Conservation (phyloP, 2,797 vertebrate species). For the Rhabdomys pumilio region DNA sequence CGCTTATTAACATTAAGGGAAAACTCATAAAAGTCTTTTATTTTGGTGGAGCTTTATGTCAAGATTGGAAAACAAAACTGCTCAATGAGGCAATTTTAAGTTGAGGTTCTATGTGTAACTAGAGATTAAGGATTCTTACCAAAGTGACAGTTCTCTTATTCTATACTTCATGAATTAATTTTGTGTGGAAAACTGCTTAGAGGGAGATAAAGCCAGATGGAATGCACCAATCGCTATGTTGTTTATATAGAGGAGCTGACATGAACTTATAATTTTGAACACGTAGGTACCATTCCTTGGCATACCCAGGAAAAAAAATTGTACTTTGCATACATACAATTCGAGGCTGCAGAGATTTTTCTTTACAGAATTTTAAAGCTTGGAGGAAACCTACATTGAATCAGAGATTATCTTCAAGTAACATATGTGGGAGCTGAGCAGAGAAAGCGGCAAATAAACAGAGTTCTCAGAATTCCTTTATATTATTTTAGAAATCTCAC, state of each 20-base stretch:
- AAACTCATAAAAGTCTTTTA: neutral
- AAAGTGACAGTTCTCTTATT: conserved; percentile 17
- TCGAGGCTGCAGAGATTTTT: neutral
- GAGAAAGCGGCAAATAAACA: neutral
- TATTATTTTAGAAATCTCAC: conserved; percentile 20
- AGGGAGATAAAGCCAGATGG: conserved; percentile 65
- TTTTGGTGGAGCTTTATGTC: neutral
- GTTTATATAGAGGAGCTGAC: conserved; percentile 5
- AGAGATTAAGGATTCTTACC: conserved; percentile 52
- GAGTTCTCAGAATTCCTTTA: neutral
- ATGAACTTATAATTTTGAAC: neutral
- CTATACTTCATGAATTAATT: conserved; percentile 77
- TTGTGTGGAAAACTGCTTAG: conserved; percentile 67
- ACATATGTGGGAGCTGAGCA: neutral
- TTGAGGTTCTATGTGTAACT: conserved; percentile 73
- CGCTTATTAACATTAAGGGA: conserved; percentile 81
- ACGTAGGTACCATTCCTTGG: neutral
- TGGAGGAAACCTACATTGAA: neutral
- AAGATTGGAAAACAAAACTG: conserved; percentile 68
- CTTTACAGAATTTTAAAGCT: conserved; percentile 19
- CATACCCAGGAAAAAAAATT: neutral
- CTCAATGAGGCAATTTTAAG: conserved; percentile 64
- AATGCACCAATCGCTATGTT: neutral
- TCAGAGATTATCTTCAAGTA: conserved; percentile 5
- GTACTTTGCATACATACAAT: conserved; percentile 34